Base-by-base conservation (phyloP, 1,140 invertebrate genomes). In the Bilobella aurantiaca region DNA sequence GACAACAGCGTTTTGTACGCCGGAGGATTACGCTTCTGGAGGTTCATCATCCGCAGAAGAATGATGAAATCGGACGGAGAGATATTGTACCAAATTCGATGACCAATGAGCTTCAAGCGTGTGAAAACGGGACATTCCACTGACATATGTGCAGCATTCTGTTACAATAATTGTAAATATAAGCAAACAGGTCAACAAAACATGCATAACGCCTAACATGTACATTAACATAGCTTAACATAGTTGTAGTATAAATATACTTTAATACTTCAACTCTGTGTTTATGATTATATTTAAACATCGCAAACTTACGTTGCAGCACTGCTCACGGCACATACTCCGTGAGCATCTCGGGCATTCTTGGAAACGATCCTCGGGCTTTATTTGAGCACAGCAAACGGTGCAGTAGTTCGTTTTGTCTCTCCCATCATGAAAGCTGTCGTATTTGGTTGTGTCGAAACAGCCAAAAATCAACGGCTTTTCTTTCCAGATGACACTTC, bases 401-500 rank as follows among this genome's bases (percentile, higher is more conserved):
- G 23, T 53, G 25, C 49, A 53, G 25, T 18, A 53, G 12, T 8
- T 53, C 49, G 12, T 53, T 23, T 53, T 8, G 21, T 53, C 21
- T 3, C 49, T 12, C 3, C 3, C 3, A 23, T 53, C 49, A 8
- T 23, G 12, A 12, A 16, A 12, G 14, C 3, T 5, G 3, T 53
- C 49, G 21, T 53, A 53, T 5, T 53, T 53, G 12, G 5, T 14
- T 8, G 5, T 53, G 21, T 53, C 25, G 49, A 53, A 53, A 23
- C 49, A 53, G 0, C 87, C 87, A 69, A 82, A 79, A 0, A 89
- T 79, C 16, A 91, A 74, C 0, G 89, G 84, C 23, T 79, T 77
- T 75, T 91, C 88, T 68, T 87, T 53, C 49, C 83, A 77, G 1
- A 92, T 76, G 2, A 91, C 78, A 74, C 91, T 88, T 1, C 88